A percentile compares a stretch with the other conserved stretches of the same genome.
Conservation (phyloP, 2,113 vertebrate genomes). For the Sapayoa aenigma region DNA sequence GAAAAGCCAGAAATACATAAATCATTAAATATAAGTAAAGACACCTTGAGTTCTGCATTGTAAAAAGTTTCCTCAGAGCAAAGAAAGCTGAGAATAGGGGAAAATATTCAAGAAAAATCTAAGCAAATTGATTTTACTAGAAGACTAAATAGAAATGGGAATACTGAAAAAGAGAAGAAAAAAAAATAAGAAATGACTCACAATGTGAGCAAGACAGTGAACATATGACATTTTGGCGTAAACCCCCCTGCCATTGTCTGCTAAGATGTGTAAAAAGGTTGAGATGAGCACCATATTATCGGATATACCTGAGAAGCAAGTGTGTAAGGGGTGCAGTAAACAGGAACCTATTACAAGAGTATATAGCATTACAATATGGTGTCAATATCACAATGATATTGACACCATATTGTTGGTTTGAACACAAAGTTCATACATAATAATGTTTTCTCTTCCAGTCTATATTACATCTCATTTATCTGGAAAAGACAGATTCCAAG, state of each 20-base stretch:
- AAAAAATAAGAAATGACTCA: not conserved
- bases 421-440: not conserved
- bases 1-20: not conserved
- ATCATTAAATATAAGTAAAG: not conserved
- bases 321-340: not conserved
- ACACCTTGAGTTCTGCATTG: not conserved
- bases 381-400: not conserved
- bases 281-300: not conserved
- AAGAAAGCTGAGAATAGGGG: not conserved
- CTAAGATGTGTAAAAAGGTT: not conserved
- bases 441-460: not conserved
- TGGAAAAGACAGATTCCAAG: not conserved
- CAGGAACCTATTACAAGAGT: not conserved
- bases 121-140: not conserved
- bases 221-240: not conserved
- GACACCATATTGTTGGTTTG: no score
- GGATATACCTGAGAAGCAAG: not conserved
- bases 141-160: not conserved
- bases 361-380: not conserved
- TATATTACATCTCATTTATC: not conserved
- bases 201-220: not conserved
- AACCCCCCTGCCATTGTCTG: not conserved
- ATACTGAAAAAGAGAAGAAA: not conserved
- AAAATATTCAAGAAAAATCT: not conserved
- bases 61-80: not conserved